Conservation (phyloP, 35 echinoderm and acorn worm species). For the Holothuria glaberrima region DNA sequence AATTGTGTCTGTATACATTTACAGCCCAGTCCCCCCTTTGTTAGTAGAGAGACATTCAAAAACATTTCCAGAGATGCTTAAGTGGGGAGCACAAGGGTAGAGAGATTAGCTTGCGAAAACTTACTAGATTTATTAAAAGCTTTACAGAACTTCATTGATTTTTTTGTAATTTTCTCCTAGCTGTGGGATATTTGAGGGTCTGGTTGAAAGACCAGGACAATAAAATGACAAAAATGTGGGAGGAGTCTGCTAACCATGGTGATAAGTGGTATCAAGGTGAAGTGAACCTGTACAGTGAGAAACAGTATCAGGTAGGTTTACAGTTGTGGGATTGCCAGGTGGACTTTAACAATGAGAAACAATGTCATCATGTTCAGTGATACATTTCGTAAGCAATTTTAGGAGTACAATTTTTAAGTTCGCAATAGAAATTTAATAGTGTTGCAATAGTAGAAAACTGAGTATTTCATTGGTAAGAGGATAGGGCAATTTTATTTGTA, state of each 20-base stretch:
- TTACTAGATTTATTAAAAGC: background rate
- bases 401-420: too few relatives aligned
- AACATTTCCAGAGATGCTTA: background rate
- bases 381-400: too few relatives aligned
- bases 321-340: too few relatives aligned
- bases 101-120: background rate
- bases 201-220: background rate
- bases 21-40: too few relatives aligned
- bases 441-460: too few relatives aligned
- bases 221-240: background rate
- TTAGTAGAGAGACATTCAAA: too few relatives aligned
- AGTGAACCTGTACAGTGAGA: constrained; percentile 25
- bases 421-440: too few relatives aligned
- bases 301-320: constrained; percentile 64
- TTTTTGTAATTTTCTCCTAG: background rate
- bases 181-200: background rate
- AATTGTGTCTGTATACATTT: too few relatives aligned
- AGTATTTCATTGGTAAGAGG: too few relatives aligned
- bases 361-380: too few relatives aligned
- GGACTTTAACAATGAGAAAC: too few relatives aligned
- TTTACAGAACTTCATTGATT: background rate
- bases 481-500: too few relatives aligned
- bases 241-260: constrained; percentile 60
- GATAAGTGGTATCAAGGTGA: constrained; percentile 66
- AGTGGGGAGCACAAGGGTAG: background rate